A percentile compares a stretch with the other conserved stretches of the same genome.
These are phyloP conservation scores for Antechinus flavipes DNA, from an alignment of 2,113 vertebrate genomes.

Conservation along the genomic window DNA sequence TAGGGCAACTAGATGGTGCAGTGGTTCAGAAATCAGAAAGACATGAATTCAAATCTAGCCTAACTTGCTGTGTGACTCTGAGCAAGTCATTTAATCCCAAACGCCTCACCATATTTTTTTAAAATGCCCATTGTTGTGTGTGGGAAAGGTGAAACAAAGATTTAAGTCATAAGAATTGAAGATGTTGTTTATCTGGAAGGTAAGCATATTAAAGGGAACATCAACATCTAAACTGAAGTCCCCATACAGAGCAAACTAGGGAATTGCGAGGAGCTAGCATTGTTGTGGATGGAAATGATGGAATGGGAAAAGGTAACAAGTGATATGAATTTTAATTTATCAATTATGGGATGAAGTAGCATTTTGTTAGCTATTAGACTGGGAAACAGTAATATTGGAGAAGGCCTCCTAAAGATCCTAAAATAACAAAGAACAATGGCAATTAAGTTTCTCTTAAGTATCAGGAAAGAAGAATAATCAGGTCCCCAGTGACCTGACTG, in stretches of 20 bases:
- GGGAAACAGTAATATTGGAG: not conserved
- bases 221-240: not conserved
- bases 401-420: not conserved
- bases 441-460: not conserved
- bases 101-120: too few species aligned
- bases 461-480: too few species aligned
- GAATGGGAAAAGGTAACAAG: not conserved
- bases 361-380: not conserved
- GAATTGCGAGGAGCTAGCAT: not conserved
- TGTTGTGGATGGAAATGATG: not conserved
- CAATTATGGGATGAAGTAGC: not conserved
- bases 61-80: too few species aligned
- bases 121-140: not conserved
- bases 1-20: too few species aligned
- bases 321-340: not conserved
- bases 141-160: not conserved
- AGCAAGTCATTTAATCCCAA: too few species aligned
- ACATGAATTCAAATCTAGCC: too few species aligned
- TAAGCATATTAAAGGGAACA: not conserved
- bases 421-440: not conserved
- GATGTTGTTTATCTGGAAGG: not conserved
- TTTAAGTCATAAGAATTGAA: not conserved
- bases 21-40: too few species aligned
- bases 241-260: not conserved
- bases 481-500: not conserved